Evolutionary conservation across 2,888 invertebrate species (phyloP).

Genomic region (Drosophila neonasuta): DNA sequence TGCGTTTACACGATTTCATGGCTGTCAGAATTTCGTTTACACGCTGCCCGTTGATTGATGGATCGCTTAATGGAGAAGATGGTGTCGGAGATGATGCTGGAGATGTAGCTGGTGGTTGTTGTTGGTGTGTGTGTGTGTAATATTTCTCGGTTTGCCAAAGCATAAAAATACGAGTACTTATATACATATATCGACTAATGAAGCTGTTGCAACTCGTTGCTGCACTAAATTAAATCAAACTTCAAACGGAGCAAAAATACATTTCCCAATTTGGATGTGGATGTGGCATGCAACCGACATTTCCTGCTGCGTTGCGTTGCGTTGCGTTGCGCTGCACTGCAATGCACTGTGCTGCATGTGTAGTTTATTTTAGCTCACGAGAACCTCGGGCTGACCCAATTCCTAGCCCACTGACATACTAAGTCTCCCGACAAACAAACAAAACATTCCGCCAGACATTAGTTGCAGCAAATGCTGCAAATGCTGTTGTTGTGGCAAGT

Average conservation of each 20-base stretch:
- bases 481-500: constrained; percentile 37
- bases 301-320: constrained; percentile 51
- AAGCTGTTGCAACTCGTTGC: constrained; percentile 38
- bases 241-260: constrained; percentile 41
- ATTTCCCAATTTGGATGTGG: neutral
- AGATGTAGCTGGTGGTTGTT: neutral
- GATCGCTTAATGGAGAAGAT: constrained; percentile 55
- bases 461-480: constrained; percentile 40
- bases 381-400: constrained; percentile 56
- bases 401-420: constrained; percentile 53
- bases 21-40: constrained; percentile 70
- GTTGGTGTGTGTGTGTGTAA: neutral
- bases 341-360: neutral
- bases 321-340: neutral
- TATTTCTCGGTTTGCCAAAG: constrained; percentile 10
- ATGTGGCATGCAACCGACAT: constrained; percentile 48
- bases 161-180: constrained; percentile 3
- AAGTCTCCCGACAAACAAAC: constrained; percentile 21
- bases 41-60: constrained; percentile 65
- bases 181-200: constrained; percentile 32
- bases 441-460: constrained; percentile 38
- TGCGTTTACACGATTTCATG: constrained; percentile 73
- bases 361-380: constrained; percentile 57
- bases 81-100: constrained; percentile 1
- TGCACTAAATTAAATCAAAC: constrained; percentile 43